Evolutionary conservation across 2,888 invertebrate genomes (phyloP).

Genomic region (Drosophila nr. fundita): DNA sequence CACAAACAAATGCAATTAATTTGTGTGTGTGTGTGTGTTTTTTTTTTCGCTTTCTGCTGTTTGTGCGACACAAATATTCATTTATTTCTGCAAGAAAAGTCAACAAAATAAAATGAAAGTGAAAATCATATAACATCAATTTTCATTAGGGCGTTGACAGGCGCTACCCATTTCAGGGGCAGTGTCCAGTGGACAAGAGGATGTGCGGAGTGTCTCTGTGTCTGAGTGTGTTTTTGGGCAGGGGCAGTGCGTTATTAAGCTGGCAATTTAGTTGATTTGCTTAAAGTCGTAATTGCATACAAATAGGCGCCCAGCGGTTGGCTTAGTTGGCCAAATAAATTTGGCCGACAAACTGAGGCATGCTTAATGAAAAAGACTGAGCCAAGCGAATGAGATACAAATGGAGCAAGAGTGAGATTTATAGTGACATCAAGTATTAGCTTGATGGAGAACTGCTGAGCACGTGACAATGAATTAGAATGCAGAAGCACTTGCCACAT

Average conservation of each 20-base stretch:
- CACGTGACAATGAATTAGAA: conserved; percentile 42
- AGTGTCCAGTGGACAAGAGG: background rate
- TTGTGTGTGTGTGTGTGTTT: conserved; percentile 1
- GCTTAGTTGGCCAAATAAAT: conserved; percentile 24
- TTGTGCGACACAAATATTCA: conserved; percentile 42
- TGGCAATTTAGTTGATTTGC: conserved; percentile 65
- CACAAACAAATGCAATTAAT: conserved; percentile 47
- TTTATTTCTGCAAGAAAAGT: conserved; percentile 52
- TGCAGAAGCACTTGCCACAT: conserved; percentile 33
- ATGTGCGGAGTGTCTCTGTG: background rate
- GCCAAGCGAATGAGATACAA: background rate
- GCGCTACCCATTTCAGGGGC: conserved; percentile 49
- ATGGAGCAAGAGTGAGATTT: background rate
- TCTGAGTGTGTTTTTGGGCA: background rate
- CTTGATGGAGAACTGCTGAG: conserved; percentile 1
- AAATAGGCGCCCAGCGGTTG: conserved; percentile 60
- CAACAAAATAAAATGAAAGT: conserved; percentile 61
- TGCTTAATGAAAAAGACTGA: background rate
- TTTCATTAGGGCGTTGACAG: conserved; percentile 72
- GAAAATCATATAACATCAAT: conserved; percentile 78
- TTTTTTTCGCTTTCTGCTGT: conserved; percentile 9
- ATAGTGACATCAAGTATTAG: background rate
- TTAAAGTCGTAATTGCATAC: conserved; percentile 71
- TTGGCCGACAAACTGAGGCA: conserved; percentile 10
- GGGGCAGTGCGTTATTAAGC: conserved; percentile 29